A percentile compares a stretch with the other conserved stretches of the same genome.
Evolutionary conservation across 2,888 invertebrate species (phyloP).

Genomic region (Thelaira solivaga): DNA sequence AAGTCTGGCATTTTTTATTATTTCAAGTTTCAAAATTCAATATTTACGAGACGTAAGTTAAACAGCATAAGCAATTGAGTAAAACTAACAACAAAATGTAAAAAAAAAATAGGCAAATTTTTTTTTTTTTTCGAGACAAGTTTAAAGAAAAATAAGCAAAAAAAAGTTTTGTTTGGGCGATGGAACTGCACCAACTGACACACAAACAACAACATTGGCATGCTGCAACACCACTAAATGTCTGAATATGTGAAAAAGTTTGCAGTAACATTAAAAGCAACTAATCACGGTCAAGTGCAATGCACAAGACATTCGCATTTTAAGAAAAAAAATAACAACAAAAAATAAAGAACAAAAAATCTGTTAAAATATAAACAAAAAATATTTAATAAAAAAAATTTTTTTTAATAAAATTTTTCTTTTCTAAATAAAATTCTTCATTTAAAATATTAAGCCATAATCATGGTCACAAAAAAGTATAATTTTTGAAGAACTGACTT

Average conservation of each 20-base stretch:
- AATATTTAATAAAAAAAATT: no score
- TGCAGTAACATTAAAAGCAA: constrained; percentile 41
- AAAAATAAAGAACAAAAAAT: constrained; percentile 3
- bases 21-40: not conserved
- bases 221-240: not conserved
- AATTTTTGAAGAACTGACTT: no score
- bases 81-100: not conserved
- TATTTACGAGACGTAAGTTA: constrained; percentile 27
- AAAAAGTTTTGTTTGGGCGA: constrained; percentile 21
- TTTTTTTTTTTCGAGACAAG: constrained; percentile 3
- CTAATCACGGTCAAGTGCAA: constrained; percentile 64
- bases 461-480: no score
- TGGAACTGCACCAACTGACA: constrained; percentile 16
- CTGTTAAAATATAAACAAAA: not conserved
- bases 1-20: constrained; percentile 5
- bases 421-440: no score
- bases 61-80: not conserved
- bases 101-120: not conserved
- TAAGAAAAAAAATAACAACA: constrained; percentile 8
- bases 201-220: not conserved
- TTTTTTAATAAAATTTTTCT: no score
- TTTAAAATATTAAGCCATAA: no score
- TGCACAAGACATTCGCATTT: constrained; percentile 51
- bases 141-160: constrained; percentile 26
- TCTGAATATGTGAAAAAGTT: no score